phyloP scores from a whole-genome alignment of 2,797 vertebrate genomes.

The Schizopygopsis malacanthus region DNA sequence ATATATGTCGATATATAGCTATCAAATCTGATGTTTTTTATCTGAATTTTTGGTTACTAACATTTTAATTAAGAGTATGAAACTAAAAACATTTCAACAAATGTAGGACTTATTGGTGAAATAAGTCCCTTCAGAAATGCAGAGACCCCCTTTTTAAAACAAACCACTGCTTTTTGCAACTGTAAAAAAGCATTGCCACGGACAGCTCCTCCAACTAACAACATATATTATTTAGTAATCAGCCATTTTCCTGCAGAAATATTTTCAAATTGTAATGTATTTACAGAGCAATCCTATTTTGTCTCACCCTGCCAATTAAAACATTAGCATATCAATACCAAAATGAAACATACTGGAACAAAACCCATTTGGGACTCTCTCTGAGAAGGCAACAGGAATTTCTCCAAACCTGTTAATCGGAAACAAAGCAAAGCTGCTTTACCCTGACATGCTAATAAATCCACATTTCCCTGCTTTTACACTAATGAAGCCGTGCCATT shows the following conservation, averaged over 20 bases:
- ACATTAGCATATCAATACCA: conserved; percentile 51
- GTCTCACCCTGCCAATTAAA: conserved; percentile 37
- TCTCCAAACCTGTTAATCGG: conserved; percentile 34
- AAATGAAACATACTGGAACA: conserved; percentile 38
- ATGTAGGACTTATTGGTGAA: background rate
- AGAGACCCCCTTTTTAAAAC: background rate
- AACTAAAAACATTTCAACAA: background rate
- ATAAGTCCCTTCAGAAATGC: background rate
- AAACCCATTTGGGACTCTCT: conserved; percentile 15
- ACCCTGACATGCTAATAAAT: conserved; percentile 27
- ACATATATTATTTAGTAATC: conserved; percentile 19
- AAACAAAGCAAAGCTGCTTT: conserved; percentile 43
- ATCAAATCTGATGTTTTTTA: background rate
- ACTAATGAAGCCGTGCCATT: conserved; percentile 38
- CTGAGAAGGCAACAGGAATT: conserved; percentile 38
- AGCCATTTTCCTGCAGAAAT: conserved; percentile 25
- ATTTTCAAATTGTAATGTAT: conserved; percentile 47
- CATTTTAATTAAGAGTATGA: background rate
- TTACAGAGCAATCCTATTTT: conserved; percentile 37
- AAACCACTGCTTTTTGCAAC: conserved; percentile 1
- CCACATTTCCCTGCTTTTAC: conserved; percentile 39
- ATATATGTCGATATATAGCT: no score
- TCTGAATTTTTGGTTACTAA: background rate
- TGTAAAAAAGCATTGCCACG: conserved; percentile 1
- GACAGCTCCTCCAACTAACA: background rate